Evolutionary conservation across 2,797 vertebrate species (phyloP).

Genomic region (Phalanger gymnotis): DNA sequence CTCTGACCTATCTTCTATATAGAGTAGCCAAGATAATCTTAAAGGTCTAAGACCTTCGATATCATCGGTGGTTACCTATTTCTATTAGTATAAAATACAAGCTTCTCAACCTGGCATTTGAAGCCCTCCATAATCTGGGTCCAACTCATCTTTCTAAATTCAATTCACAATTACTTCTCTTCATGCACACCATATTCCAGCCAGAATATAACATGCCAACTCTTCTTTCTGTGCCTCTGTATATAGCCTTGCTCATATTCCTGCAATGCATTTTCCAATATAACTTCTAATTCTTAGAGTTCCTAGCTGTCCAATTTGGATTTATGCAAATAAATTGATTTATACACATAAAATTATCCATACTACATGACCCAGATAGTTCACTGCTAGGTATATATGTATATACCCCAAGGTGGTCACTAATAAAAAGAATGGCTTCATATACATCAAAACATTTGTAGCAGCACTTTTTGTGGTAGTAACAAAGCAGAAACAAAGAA

Average conservation of each 20-base stretch:
- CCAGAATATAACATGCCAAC: constrained; percentile 3
- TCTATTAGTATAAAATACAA: constrained; percentile 10
- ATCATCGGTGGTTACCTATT: constrained; percentile 3
- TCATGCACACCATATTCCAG: neutral
- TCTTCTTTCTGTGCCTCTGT: neutral
- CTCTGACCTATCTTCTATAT: neutral
- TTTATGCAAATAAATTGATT: neutral
- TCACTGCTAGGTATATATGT: neutral
- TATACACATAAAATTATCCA: neutral
- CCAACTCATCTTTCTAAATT: constrained; percentile 6
- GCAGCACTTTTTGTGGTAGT: neutral
- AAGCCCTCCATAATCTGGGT: neutral
- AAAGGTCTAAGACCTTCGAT: constrained; percentile 33
- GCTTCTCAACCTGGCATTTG: neutral
- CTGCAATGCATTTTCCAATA: neutral
- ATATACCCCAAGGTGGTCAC: neutral
- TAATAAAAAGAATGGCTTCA: neutral
- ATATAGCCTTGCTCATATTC: neutral
- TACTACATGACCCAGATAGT: neutral
- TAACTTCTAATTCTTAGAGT: neutral
- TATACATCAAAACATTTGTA: neutral
- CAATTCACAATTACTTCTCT: neutral
- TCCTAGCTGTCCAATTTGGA: neutral
- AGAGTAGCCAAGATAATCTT: neutral
- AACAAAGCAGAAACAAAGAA: neutral